Base-by-base conservation (phyloP, 2,113 vertebrate genomes). In the Phoenicopterus ruber region DNA sequence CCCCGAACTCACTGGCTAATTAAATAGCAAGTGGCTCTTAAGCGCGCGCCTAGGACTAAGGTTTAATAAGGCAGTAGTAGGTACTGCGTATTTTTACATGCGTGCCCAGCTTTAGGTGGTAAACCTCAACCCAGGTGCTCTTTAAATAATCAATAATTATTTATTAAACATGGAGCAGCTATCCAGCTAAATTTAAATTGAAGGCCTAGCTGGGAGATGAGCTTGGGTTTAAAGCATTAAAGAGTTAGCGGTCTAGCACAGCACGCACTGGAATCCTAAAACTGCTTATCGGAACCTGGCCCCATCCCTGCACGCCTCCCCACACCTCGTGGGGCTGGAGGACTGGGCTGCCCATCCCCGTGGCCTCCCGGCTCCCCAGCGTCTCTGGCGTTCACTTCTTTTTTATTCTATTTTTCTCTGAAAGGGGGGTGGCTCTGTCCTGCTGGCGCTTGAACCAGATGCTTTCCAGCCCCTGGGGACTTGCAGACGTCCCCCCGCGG, bases 1-100 rank as follows among this genome's bases (percentile, higher is more conserved):
- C 61, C 88, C 66, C 82, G 77, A 89, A 86, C 52, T 88, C 81
- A 69, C 84, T 50, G 93, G 85, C 93, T 97, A 97, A 98, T 98
- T 97, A 94, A 95, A 93, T 78, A 88, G 84, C 85, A 83, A 94
- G 92, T 94, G 95, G 94, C 97, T 96, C 59, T 97, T 97, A 97
- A 97, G 96, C 88, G 67, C 80, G 67, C 94, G 85, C 89, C 94
- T 96, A 92, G 49, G 87, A 94, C 82, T 46, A 63, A 92, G 95
- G 95, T 88, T 97, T 97, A 95, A 97, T 96, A 95, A 97, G 95
- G 86, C 50, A 4, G 71, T 92, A 92, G 95, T 82, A 83, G 46
- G 92, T 76, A 31, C 57, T 82, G 80, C 85, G 94, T 72, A 44
- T 92, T 88, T 54, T 61, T 40, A 93, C 19, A 25, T 19, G 46